Conservation (phyloP, 2,888 invertebrate species). For the Frankliniella fusca region DNA sequence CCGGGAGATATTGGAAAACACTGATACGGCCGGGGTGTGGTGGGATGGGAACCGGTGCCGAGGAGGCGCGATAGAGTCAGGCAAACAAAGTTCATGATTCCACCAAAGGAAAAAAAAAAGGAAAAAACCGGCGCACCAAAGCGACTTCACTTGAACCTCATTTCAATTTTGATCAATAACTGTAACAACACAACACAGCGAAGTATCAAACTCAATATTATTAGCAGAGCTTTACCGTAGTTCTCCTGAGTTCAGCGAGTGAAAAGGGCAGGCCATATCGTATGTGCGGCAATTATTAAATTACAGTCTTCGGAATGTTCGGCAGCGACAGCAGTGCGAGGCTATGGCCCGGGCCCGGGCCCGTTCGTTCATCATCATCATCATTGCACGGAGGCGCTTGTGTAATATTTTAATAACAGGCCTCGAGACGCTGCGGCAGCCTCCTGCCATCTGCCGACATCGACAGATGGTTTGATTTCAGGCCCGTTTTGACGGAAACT, state of each 20-base stretch:
- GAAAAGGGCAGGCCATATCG: neutral
- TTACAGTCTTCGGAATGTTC: neutral
- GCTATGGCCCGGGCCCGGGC: neutral
- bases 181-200: neutral
- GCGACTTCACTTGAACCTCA: neutral
- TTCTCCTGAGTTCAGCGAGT: too few relatives aligned
- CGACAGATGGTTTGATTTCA: constrained; percentile 3
- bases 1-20: too few relatives aligned
- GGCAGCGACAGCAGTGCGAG: neutral
- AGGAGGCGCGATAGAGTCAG: too few relatives aligned
- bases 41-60: too few relatives aligned
- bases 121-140: neutral
- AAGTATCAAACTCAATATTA: too few relatives aligned
- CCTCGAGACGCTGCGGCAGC: constrained; percentile 4
- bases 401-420: neutral
- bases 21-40: too few relatives aligned
- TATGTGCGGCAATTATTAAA: neutral
- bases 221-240: too few relatives aligned
- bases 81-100: too few relatives aligned
- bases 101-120: too few relatives aligned
- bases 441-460: neutral
- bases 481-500: too few relatives aligned
- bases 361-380: neutral
- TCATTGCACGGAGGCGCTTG: neutral
- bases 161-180: neutral